Percentiles rank a stretch among this genome's conserved stretches.
These are phyloP conservation scores for Drosophila lowei DNA, from an alignment of 1,140 invertebrate genomes.

Conservation along the genomic window DNA sequence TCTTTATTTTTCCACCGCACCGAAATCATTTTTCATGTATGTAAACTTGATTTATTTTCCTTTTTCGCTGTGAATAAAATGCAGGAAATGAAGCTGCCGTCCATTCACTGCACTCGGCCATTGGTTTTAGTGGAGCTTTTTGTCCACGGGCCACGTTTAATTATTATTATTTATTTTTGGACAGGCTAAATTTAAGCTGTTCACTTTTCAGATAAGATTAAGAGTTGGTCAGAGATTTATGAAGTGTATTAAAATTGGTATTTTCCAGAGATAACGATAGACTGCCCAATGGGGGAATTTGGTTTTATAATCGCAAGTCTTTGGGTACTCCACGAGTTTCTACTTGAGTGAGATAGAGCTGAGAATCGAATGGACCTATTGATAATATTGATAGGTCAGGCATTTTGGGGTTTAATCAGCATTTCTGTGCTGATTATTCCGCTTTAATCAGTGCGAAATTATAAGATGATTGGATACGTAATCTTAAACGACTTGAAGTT, in stretches of 20 bases:
- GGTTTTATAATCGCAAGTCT: too few species aligned
- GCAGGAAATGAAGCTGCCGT: conserved; percentile 30
- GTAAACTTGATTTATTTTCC: conserved; percentile 51
- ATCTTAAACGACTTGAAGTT: too few species aligned
- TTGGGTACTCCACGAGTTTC: too few species aligned
- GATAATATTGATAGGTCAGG: too few species aligned
- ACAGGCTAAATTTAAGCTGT: conserved; percentile 14
- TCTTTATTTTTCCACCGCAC: conserved; percentile 1
- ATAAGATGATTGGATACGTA: too few species aligned
- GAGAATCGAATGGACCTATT: too few species aligned
- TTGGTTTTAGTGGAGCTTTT: conserved; percentile 7
- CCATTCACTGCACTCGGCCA: conserved; percentile 22
- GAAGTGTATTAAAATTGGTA: background rate
- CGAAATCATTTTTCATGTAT: conserved; percentile 50
- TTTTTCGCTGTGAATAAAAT: conserved; percentile 25
- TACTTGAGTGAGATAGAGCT: too few species aligned
- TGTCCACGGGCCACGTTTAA: background rate
- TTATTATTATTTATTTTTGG: conserved; percentile 20
- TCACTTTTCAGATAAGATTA: conserved; percentile 25
- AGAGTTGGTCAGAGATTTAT: background rate
- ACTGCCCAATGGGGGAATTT: too few species aligned
- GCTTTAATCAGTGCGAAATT: too few species aligned
- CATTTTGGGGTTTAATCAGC: too few species aligned
- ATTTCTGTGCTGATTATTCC: too few species aligned
- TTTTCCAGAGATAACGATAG: conserved; percentile 7